A percentile compares a stretch with the other conserved stretches of the same genome.
Conservation (phyloP, 23 tunicate genomes). For the Ascidia mentula region DNA sequence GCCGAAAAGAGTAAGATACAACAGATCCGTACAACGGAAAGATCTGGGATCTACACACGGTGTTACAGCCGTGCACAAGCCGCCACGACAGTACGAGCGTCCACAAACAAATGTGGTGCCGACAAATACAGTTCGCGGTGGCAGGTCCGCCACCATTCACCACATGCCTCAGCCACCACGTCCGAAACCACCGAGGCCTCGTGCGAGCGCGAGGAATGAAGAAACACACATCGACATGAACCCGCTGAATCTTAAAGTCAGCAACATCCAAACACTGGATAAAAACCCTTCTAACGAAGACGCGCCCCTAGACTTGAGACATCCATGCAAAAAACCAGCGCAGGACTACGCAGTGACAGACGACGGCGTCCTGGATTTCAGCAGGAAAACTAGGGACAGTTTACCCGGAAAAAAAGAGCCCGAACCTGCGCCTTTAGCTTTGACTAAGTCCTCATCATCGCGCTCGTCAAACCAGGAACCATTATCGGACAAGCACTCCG, state of each 20-base stretch:
- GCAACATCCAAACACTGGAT: background rate
- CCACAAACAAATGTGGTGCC: background rate
- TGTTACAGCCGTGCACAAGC: background rate
- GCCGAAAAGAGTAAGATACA: background rate
- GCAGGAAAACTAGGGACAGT: slow-evolving; percentile 27
- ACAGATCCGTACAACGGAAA: too few relatives aligned
- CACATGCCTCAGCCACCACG: background rate
- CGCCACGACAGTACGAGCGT: background rate
- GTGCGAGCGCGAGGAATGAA: background rate
- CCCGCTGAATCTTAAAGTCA: background rate
- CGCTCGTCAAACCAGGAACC: background rate
- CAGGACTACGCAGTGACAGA: slow-evolving; percentile 47
- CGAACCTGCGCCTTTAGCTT: background rate
- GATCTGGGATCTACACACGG: background rate
- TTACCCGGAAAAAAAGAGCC: background rate
- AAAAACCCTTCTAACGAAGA: background rate
- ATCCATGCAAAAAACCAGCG: slow-evolving; percentile 23
- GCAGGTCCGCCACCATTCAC: background rate
- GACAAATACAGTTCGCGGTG: background rate
- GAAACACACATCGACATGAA: background rate
- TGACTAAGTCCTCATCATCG: background rate
- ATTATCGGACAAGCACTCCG: background rate
- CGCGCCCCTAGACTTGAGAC: slow-evolving; percentile 57
- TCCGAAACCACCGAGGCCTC: background rate
- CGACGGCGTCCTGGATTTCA: slow-evolving; percentile 75